Evolutionary conservation across 2,113 vertebrate species (phyloP).

Genomic region (Dromas ardeola): DNA sequence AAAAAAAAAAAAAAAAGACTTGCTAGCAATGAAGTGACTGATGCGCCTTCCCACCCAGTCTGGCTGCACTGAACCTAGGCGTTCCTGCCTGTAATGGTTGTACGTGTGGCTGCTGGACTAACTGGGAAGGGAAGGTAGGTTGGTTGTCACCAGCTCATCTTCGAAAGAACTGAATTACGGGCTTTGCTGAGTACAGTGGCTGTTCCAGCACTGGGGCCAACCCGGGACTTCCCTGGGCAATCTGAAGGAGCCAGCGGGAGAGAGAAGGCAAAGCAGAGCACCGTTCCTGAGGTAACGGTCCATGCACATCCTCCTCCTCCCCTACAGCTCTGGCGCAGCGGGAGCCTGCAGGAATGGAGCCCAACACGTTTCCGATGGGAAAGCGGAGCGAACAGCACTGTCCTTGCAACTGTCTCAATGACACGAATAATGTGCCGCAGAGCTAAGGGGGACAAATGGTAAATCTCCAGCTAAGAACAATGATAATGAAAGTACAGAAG

Average conservation of each 20-base stretch:
- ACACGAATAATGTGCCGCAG: neutral
- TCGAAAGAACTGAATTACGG: neutral
- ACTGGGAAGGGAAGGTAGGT: neutral
- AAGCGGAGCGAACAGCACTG: neutral
- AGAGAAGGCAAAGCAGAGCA: neutral
- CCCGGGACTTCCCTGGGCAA: neutral
- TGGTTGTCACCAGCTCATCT: neutral
- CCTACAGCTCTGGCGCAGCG: neutral
- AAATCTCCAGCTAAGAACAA: neutral
- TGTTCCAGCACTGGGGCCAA: neutral
- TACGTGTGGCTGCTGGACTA: neutral
- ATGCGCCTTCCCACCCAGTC: neutral
- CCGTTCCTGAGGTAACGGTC: neutral
- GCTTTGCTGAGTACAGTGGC: neutral
- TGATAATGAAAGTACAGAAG: slow-evolving; percentile 11
- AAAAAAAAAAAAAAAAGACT: neutral
- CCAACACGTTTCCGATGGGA: neutral
- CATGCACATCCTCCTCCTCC: neutral
- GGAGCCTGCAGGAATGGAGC: neutral
- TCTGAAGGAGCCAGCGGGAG: neutral
- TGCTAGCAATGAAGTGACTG: neutral
- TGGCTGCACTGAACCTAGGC: neutral
- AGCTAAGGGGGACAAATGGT: slow-evolving; percentile 10
- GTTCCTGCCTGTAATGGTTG: neutral
- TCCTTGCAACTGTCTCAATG: slow-evolving; percentile 38